A percentile compares a stretch with the other conserved stretches of the same genome.
phyloP scores from a whole-genome alignment of 2,113 vertebrate species.

The Mohoua ochrocephala region DNA sequence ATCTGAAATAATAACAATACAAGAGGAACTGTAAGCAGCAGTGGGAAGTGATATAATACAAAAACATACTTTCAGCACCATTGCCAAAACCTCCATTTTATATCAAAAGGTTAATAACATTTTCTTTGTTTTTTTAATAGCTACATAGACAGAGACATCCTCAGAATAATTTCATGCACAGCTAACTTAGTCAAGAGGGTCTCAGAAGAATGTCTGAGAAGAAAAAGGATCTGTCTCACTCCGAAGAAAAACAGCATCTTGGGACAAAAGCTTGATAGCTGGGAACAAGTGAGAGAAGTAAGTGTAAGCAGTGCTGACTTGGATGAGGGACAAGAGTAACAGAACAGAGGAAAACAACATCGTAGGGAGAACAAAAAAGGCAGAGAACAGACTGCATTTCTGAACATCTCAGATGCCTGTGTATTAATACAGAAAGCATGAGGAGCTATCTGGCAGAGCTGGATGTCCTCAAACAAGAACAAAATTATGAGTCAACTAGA shows the following conservation, averaged over 20 bases:
- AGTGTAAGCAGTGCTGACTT: neutral
- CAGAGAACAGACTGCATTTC: neutral
- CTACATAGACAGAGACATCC: neutral
- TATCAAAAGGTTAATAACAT: neutral
- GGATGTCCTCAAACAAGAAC: neutral
- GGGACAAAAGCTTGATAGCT: neutral
- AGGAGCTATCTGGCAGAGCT: neutral
- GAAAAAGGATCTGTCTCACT: neutral
- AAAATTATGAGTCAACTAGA: constrained; percentile 15
- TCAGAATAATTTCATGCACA: neutral
- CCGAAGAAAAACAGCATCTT: neutral
- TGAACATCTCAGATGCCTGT: neutral
- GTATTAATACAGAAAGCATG: neutral
- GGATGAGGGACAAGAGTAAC: neutral
- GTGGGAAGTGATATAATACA: neutral
- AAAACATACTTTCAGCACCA: neutral
- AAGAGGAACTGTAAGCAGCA: neutral
- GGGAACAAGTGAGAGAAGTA: neutral
- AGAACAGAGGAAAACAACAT: neutral
- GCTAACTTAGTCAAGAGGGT: neutral
- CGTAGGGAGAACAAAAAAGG: neutral
- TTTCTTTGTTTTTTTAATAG: neutral
- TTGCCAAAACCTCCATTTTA: neutral
- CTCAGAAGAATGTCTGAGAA: neutral
- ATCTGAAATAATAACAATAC: constrained; percentile 10